These are phyloP conservation scores for Agrotis exclamationis DNA, from an alignment of 2,888 invertebrate species.

Conservation along the genomic window DNA sequence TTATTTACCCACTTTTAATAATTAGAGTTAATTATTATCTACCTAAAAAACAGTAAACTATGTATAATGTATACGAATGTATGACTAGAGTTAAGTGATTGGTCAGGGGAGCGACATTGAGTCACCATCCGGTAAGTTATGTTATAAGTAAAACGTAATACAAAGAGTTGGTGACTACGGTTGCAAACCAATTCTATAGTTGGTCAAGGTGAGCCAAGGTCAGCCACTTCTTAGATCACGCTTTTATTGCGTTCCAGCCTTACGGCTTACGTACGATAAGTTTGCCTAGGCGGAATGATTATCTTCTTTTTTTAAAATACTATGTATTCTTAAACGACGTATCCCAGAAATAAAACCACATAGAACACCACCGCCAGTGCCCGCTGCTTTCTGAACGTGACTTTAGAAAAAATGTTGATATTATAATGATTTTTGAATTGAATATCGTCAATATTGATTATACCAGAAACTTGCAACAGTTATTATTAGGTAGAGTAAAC, in stretches of 20 bases:
- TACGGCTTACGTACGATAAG: slow-evolving; percentile 9
- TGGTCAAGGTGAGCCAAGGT: slow-evolving; percentile 77
- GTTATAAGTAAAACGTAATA: slow-evolving; percentile 37
- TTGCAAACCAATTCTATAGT: slow-evolving; percentile 45
- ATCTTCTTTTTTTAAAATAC: neutral
- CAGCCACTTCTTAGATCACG: slow-evolving; percentile 67
- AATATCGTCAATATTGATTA: no score
- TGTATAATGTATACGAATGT: neutral
- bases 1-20: slow-evolving; percentile 11
- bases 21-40: slow-evolving; percentile 6
- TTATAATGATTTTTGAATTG: no score
- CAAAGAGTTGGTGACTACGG: slow-evolving; percentile 42
- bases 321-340: neutral
- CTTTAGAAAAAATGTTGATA: no score
- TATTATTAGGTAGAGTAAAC: neutral
- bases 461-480: no score
- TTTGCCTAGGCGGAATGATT: slow-evolving; percentile 12
- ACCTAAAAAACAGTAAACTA: neutral
- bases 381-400: neutral
- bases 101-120: slow-evolving; percentile 54
- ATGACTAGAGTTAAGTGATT: slow-evolving; percentile 22
- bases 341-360: neutral
- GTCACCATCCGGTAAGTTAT: slow-evolving; percentile 55
- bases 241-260: slow-evolving; percentile 28
- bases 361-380: neutral